A percentile compares a stretch with the other conserved stretches of the same genome.
These are phyloP conservation scores for Drosophila gunungcola DNA, from an alignment of 1,140 invertebrate genomes.

Conservation along the genomic window DNA sequence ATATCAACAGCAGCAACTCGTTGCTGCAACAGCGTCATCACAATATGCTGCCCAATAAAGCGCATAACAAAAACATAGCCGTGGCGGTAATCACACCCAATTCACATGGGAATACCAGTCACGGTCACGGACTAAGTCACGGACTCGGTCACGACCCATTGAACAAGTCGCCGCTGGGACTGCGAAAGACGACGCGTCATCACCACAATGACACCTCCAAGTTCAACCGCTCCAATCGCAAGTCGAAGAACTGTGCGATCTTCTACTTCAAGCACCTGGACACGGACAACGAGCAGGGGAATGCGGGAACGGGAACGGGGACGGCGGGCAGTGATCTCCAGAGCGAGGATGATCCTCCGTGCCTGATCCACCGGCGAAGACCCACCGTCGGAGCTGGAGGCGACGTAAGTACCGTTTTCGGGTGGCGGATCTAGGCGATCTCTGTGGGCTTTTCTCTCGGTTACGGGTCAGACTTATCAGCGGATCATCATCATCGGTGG, in stretches of 20 bases:
- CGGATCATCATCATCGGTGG: slow-evolving; percentile 35
- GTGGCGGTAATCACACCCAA: slow-evolving; percentile 79
- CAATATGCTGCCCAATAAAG: slow-evolving; percentile 51
- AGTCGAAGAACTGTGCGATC: slow-evolving; percentile 91
- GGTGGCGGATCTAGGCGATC: slow-evolving; percentile 24
- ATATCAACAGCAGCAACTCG: slow-evolving; percentile 29
- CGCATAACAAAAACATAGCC: slow-evolving; percentile 70
- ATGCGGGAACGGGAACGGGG: slow-evolving; percentile 22
- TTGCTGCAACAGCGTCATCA: slow-evolving; percentile 29
- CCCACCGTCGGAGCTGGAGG: slow-evolving; percentile 6
- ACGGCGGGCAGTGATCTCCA: slow-evolving; percentile 58
- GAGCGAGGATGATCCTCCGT: slow-evolving; percentile 50
- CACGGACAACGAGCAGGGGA: slow-evolving; percentile 89
- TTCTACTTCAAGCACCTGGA: slow-evolving; percentile 94
- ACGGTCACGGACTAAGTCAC: slow-evolving; percentile 9
- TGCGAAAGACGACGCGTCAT: slow-evolving; percentile 77
- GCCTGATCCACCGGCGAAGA: slow-evolving; percentile 17
- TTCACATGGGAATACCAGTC: slow-evolving; percentile 43
- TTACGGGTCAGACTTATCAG: slow-evolving; percentile 25
- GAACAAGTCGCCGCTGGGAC: slow-evolving; percentile 65
- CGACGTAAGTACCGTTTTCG: slow-evolving; percentile 54
- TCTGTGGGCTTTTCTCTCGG: slow-evolving; percentile 6
- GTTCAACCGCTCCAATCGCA: slow-evolving; percentile 89
- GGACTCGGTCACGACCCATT: slow-evolving; percentile 45
- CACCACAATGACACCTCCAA: slow-evolving; percentile 86